Conservation (phyloP, 2,113 vertebrate species). For the Erythrolamprus reginae region DNA sequence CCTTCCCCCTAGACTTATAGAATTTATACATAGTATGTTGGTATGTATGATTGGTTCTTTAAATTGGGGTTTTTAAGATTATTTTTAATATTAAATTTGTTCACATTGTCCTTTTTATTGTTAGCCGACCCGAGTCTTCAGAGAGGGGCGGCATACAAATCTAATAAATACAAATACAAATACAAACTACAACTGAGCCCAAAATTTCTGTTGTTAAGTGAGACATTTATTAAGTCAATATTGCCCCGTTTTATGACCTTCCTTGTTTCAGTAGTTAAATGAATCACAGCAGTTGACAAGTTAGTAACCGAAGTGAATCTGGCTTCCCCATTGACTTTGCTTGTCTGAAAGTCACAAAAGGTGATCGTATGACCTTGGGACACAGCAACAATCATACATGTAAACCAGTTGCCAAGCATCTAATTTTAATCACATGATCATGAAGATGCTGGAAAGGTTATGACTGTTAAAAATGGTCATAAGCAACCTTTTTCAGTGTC, state of each 20-base stretch:
- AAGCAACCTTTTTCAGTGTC: not conserved
- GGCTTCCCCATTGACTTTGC: not conserved
- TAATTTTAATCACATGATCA: not conserved
- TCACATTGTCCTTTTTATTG: too few species aligned
- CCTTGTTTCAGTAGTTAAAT: not conserved
- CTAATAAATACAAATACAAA: too few species aligned
- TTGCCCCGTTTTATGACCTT: not conserved
- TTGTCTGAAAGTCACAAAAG: not conserved
- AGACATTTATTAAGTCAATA: not conserved
- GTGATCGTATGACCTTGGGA: not conserved
- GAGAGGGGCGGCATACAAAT: too few species aligned
- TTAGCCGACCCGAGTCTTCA: too few species aligned
- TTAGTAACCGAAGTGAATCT: not conserved
- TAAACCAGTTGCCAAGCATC: not conserved
- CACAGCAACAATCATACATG: not conserved
- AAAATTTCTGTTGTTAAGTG: not conserved
- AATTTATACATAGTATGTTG: too few species aligned
- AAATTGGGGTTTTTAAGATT: too few species aligned
- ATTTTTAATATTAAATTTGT: too few species aligned
- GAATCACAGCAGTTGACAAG: not conserved
- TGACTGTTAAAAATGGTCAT: not conserved
- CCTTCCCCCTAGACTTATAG: too few species aligned
- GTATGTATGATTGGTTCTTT: too few species aligned
- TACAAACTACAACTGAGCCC: not conserved
- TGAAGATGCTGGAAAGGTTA: not conserved